Base-by-base conservation (phyloP, 2,888 invertebrate species). In the Lepidochitona cinerea region DNA sequence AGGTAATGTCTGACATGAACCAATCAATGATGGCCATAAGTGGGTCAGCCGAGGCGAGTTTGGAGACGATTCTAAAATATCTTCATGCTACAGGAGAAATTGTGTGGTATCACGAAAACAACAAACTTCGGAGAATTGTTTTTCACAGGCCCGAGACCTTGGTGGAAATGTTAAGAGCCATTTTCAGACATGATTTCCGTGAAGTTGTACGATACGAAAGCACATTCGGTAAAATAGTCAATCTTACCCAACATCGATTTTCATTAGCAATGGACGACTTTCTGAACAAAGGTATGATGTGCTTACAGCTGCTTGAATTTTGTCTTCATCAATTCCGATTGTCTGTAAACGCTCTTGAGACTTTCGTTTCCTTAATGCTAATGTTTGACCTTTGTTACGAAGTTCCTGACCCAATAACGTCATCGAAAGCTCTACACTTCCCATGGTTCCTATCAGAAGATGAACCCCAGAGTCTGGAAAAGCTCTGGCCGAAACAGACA, bases 331-430 rank as follows among this genome's bases (percentile, higher is more conserved):
- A 85, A 64, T 87, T 86, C 64, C 76, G 80, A 23, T 74, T 87
- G 6, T 81, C 83, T 0, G 53, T 79, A 0, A 83, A 85, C 52
- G 84, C 84, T 3, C 75, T 82, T 32, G 85, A 85, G 26, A 84
- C 77, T n/a, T 85, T 87, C 68, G 80, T 85, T 35, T 73, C 71
- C 14, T 79, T 86, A 6, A 86, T 87, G 87, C 76, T 86, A 18
- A 87, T 83, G 75, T 87, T 87, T 83, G 85, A 85, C 70, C 80
- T 87, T 18, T 87, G 87, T 69, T 87, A 85, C 74, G 84, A 85
- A 78, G 81, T 87, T 23, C 80, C 79, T 23, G 74, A 79, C 0
- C 71, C 77, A 0, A 76, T 76, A 23, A 74, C 82, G 18, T 83
- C 81, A 0, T 79, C 84, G 0, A 70, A 80, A 41, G 79, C 85